Base-by-base conservation (phyloP, 2,888 invertebrate genomes). In the Drosophila eohydei region DNA sequence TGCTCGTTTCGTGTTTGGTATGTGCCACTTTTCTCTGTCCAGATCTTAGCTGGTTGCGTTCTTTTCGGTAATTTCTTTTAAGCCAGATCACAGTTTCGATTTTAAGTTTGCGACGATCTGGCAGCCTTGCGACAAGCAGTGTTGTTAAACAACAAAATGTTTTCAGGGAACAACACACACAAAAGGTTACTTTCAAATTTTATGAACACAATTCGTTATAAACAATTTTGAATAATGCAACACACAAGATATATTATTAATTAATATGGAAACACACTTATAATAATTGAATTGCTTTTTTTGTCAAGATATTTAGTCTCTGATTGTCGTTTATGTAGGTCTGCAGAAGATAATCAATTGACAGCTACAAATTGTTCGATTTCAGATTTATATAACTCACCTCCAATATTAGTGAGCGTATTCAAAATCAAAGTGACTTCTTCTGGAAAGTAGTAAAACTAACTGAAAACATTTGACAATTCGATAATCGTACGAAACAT, bases 1-100 rank as follows among this genome's bases (percentile, higher is more conserved):
- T 40, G 28, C 28, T 16, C 28, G 41, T 36, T 66, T 46, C 62
- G 55, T 43, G 9, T 52, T 60, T 9, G n/a, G 57, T 26, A 26
- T 61, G 56, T 56, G 70, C 40, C 41, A 61, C 51, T 68, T 50
- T 16, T 30, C 32, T 26, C 16, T 12, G 14, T 7, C 9, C 14
- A 32, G 50, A 6, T 52, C 16, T 55, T 12, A 41, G 50, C 50
- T 52, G 28, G 51, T 62, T 68, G 55, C 61, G 51, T 65, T 52
- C 50, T 34, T 50, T 12, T 48, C 7, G 36, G 44, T 40, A 67
- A 62, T 63, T 74, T 73, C 73, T 71, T 75, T 72, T 58, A 67
- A 76, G 75, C 67, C 63, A 60, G 63, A 61, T 72, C 57, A 38
- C 34, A 51, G 8, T 28, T 44, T 66, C 50, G 62, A 34, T 52